Evolutionary conservation across 2,113 vertebrate species (phyloP), one percentile per base, ranked within the genome.

Genomic region (Calyptomena viridis): DNA sequence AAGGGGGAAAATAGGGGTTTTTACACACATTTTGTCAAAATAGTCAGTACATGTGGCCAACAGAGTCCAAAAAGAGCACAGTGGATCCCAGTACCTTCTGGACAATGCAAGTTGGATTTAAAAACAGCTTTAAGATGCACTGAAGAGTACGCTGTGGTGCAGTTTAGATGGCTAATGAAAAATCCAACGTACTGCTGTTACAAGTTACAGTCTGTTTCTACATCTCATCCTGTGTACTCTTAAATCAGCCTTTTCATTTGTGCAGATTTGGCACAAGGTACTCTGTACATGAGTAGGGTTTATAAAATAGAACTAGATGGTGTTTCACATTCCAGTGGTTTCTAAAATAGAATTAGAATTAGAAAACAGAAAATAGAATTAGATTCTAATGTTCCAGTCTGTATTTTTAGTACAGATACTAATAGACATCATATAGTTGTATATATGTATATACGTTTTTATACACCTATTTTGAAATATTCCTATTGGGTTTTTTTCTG

Each of bases 381-480:
- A 40, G 16, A 33, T 50, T 75, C 24, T n/a, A 88, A 58, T 25
- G 37, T 20, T 55, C 16, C 30, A 40, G 28, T 63, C 56, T 79
- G 10, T 44, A 28, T 31, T 80, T 83, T 67, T 46, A 58, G 14
- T 27, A 35, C 8, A 75, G 60, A 24, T 66, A 60, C 22, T 20
- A 12, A 5, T 16, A 30, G 35, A 56, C 40, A 19, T 52, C 25
- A 37, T 55, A 13, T 3, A 71, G 46, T 18, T 46, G 5, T 24
- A 2, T 59, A 5, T 27, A 24, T 53, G 1, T 33, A 42, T 25
- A 7, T 5, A 33, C 1, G 35, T 9, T 11, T 4, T 9, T 30
- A n/a, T 19, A 23, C 20, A 46, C 3, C 7, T 35, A 35, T 67
- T 68, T 46, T 55, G 30, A 40, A 63, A 21, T 39, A 31, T 60